Conservation (phyloP, 1,140 invertebrate genomes). For the Phocides pigmalion region DNA sequence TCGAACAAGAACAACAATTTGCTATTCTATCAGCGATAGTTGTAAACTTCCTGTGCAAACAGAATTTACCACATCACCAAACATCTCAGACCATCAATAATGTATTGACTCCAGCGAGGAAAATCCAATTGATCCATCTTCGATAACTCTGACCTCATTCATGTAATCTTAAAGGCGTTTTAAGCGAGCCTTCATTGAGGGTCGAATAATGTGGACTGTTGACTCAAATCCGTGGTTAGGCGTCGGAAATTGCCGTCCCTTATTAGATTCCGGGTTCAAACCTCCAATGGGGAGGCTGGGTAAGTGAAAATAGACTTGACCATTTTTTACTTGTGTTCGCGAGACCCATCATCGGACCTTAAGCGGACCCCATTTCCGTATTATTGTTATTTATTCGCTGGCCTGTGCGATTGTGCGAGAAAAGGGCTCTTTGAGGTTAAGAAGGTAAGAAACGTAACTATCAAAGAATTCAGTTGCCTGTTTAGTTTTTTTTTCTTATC, state of each 20-base stretch:
- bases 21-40: constrained; percentile 2
- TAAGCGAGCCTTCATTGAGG: constrained; percentile 58
- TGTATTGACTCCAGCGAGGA: constrained; percentile 38
- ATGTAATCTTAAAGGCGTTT: constrained; percentile 52
- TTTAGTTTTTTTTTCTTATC: too few species aligned
- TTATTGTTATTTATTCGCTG: constrained; percentile 13
- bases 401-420: not conserved
- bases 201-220: constrained; percentile 61
- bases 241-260: constrained; percentile 69
- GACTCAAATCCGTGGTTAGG: constrained; percentile 51
- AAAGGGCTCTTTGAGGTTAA: too few species aligned
- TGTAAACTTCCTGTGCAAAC: constrained; percentile 5
- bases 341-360: not conserved
- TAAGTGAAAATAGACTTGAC: constrained; percentile 57
- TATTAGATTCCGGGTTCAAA: constrained; percentile 65
- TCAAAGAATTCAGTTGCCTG: too few species aligned
- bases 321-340: constrained; percentile 47
- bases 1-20: constrained; percentile 3
- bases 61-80: constrained; percentile 24
- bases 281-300: constrained; percentile 55
- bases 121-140: constrained; percentile 39
- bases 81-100: constrained; percentile 26
- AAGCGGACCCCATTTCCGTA: constrained; percentile 17
- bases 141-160: constrained; percentile 38
- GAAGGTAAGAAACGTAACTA: too few species aligned